phyloP scores from a whole-genome alignment of 2,888 invertebrate species.

The Temnothorax ravouxi region DNA sequence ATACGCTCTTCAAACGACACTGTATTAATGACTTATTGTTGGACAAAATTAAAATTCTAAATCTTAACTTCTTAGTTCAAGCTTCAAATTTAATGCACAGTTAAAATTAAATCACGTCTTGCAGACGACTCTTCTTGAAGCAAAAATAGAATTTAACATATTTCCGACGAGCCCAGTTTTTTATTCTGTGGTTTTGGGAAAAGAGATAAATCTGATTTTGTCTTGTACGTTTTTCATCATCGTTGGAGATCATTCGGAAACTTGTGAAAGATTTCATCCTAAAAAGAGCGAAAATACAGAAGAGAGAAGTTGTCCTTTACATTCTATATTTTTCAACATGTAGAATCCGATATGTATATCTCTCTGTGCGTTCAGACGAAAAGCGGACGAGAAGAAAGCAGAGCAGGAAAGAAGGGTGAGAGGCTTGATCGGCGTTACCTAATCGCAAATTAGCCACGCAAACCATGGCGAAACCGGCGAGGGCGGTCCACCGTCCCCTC shows the following conservation, averaged over 20 bases:
- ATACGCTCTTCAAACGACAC: no score
- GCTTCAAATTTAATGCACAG: background rate
- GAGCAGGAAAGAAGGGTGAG: background rate
- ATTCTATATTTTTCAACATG: background rate
- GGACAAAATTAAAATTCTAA: background rate
- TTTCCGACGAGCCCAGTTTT: background rate
- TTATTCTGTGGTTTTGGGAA: background rate
- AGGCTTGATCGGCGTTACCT: slow-evolving; percentile 73
- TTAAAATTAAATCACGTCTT: background rate
- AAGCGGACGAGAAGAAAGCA: background rate
- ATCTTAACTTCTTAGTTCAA: background rate
- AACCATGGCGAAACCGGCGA: slow-evolving; percentile 76
- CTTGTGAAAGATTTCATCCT: background rate
- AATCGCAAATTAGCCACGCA: slow-evolving; percentile 78
- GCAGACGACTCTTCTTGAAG: background rate
- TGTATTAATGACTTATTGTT: no score
- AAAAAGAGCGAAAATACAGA: background rate
- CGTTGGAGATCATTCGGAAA: background rate
- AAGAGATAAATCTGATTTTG: background rate
- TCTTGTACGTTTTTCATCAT: background rate
- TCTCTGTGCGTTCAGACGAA: background rate
- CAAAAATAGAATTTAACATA: background rate
- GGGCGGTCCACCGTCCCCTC: slow-evolving; percentile 75
- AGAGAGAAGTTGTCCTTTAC: background rate
- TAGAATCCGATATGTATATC: background rate